Evolutionary conservation across 2,888 invertebrate species (phyloP).

Genomic region (Notodonta dromedarius): DNA sequence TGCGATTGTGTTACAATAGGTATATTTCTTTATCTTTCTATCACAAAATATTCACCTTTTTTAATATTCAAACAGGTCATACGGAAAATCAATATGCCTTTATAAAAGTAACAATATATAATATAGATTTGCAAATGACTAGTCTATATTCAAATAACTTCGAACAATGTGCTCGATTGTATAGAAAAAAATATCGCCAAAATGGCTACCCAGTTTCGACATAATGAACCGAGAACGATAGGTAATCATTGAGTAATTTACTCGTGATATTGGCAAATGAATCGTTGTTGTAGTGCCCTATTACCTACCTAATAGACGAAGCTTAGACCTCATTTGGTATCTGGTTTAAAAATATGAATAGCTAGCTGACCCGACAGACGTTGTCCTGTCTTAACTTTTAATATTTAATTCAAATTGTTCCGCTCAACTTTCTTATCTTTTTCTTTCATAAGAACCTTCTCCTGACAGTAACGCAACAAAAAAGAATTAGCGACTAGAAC

Average conservation of each 20-base stretch:
- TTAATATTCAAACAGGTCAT: background rate
- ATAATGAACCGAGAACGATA: constrained; percentile 6
- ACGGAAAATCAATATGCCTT: constrained; percentile 3
- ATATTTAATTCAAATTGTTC: too few relatives aligned
- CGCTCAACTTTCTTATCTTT: too few relatives aligned
- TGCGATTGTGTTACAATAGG: too few relatives aligned
- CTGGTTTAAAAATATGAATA: background rate
- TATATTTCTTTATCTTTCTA: too few relatives aligned
- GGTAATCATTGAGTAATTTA: constrained; percentile 6
- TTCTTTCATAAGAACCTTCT: too few relatives aligned
- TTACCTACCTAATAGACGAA: background rate
- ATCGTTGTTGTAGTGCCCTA: constrained; percentile 1
- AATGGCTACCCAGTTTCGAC: constrained; percentile 2
- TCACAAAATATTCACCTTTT: too few relatives aligned
- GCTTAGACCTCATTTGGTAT: background rate
- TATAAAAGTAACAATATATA: background rate
- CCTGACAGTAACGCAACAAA: too few relatives aligned
- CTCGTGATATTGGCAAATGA: constrained; percentile 7
- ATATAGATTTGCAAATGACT: background rate
- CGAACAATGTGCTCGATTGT: background rate
- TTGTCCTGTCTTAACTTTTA: too few relatives aligned
- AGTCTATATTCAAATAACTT: background rate
- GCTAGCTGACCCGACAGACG: too few relatives aligned
- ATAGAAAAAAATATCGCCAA: background rate
- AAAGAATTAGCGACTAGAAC: too few relatives aligned